Conservation (phyloP, 2,113 vertebrate genomes). For the Cryptotis parvus region DNA sequence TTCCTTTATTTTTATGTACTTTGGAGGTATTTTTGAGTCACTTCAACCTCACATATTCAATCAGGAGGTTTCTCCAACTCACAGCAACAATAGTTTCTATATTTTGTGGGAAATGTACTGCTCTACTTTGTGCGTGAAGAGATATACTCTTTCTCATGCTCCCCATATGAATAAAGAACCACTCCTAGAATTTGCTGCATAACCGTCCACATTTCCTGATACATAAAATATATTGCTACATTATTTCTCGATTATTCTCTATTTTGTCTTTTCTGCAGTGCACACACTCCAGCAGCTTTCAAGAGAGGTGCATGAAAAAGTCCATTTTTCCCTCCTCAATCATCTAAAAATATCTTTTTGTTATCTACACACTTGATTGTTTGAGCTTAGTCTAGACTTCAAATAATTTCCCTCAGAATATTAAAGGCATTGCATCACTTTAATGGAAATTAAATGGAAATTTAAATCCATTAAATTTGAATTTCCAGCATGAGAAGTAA, state of each 20-base stretch:
- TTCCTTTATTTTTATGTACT: neutral
- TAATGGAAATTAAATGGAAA: too few relatives aligned
- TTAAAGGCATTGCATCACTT: too few relatives aligned
- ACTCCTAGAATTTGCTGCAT: neutral
- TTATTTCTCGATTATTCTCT: neutral
- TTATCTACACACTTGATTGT: constrained; percentile 1
- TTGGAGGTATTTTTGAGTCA: neutral
- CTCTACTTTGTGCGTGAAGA: neutral
- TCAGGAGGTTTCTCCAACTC: neutral
- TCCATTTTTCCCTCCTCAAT: neutral
- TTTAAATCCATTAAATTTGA: too few relatives aligned
- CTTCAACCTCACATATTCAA: neutral
- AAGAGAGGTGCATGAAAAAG: neutral
- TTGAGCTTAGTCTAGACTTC: constrained; percentile 1
- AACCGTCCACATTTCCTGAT: neutral
- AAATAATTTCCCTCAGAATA: constrained; percentile 20
- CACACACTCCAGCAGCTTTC: too few relatives aligned
- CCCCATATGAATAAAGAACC: neutral
- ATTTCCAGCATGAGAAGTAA: too few relatives aligned
- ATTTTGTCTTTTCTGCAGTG: constrained; percentile 18
- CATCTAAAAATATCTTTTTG: constrained; percentile 40
- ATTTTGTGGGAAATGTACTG: neutral
- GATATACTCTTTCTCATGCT: neutral
- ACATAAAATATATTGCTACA: neutral
- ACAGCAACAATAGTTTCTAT: neutral